Conservation (phyloP, 30 jellyfish, hydroid and myxozoan genomes). For the Cassiopea andromeda region DNA sequence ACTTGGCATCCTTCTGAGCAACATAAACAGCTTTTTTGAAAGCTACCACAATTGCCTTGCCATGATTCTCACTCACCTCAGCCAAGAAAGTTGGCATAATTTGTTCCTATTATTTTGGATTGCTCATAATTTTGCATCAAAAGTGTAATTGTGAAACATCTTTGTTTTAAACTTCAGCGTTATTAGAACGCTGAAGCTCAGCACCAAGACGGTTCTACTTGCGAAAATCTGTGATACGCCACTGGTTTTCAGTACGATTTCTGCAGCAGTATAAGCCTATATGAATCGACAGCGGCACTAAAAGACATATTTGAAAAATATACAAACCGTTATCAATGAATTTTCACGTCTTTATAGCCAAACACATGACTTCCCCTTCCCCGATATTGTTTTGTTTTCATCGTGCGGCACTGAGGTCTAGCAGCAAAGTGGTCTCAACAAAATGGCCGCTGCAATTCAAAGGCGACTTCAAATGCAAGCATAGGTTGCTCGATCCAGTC, state of each 20-base stretch:
- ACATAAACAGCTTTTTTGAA: conserved; percentile 17
- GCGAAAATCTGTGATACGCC: neutral
- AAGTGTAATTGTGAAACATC: no score
- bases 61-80: neutral
- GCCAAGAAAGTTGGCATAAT: neutral
- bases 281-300: neutral
- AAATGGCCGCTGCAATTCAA: conserved; percentile 4
- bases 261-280: neutral
- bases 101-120: neutral
- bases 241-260: neutral
- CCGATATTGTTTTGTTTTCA: neutral
- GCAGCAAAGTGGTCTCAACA: conserved; percentile 2
- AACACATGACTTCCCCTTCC: neutral
- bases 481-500: conserved; percentile 14
- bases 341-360: neutral
- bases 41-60: conserved; percentile 6
- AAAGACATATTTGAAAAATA: neutral
- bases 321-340: neutral
- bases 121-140: neutral
- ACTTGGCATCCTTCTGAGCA: neutral
- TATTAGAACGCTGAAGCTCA: neutral
- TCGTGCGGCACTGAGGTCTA: neutral
- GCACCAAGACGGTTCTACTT: neutral
- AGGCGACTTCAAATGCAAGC: neutral
- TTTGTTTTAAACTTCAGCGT: neutral